A percentile compares a stretch with the other conserved stretches of the same genome.
Conservation (phyloP, 30 jellyfish, hydroid and myxozoan genomes). For the Aurelia sp. region DNA sequence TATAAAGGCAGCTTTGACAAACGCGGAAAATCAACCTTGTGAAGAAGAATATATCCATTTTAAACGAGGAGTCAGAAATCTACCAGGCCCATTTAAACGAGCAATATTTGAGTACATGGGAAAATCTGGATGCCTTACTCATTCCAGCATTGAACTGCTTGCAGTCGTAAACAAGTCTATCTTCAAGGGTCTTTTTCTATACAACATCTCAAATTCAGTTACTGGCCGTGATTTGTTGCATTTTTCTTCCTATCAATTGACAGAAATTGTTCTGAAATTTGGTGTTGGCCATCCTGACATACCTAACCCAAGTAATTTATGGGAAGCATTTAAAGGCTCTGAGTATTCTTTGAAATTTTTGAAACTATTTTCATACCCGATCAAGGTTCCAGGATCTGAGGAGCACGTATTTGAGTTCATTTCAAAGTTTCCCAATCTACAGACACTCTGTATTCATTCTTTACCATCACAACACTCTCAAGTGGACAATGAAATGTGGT, state of each 20-base stretch:
- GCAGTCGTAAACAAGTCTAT: not conserved
- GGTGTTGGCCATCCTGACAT: not conserved
- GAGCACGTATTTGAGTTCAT: conserved; percentile 50
- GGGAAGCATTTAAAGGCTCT: conserved; percentile 56
- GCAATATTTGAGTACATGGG: conserved; percentile 44
- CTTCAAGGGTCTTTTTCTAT: conserved; percentile 34
- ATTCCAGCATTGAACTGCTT: conserved; percentile 22
- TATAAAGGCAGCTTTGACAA: not conserved
- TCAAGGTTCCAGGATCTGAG: not conserved
- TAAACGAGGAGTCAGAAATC: not conserved
- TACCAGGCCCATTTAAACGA: conserved; percentile 36
- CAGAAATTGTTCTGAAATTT: conserved; percentile 44
- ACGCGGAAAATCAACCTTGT: too few species aligned
- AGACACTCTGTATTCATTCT: conserved; percentile 31
- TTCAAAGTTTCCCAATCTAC: conserved; percentile 47
- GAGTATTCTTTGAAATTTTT: conserved; percentile 29
- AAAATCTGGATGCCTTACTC: conserved; percentile 36
- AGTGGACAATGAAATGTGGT: conserved; percentile 29
- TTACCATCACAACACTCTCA: not conserved
- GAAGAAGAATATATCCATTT: too few species aligned
- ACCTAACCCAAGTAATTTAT: conserved; percentile 35
- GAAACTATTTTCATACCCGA: conserved; percentile 29
- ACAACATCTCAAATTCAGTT: conserved; percentile 5
- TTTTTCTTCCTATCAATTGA: conserved; percentile 15
- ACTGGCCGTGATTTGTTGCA: conserved; percentile 14